A percentile compares a stretch with the other conserved stretches of the same genome.
Conservation (phyloP, 2,113 vertebrate genomes). For the Montifringilla adamsi region DNA sequence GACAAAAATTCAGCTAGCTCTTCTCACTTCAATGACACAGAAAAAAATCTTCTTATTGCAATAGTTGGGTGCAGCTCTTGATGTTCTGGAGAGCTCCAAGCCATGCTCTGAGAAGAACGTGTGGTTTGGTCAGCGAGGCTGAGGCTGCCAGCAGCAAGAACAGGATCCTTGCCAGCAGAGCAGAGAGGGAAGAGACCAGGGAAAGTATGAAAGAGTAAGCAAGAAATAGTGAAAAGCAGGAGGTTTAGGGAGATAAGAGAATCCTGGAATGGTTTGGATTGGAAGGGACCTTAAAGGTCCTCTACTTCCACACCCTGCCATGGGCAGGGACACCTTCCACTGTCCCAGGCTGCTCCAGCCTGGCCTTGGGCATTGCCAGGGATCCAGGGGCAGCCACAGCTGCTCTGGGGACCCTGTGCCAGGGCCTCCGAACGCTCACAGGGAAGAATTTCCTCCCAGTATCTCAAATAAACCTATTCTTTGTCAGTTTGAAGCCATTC, state of each 20-base stretch:
- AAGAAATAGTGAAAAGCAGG: not conserved
- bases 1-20: not conserved
- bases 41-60: not conserved
- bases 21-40: not conserved
- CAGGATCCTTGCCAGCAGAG: not conserved
- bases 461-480: fast-evolving
- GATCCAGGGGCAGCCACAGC: not conserved
- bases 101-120: not conserved
- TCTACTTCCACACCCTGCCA: fast-evolving
- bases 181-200: not conserved
- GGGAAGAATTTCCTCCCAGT: not conserved
- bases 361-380: not conserved
- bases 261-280: not conserved
- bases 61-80: not conserved
- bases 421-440: not conserved
- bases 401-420: not conserved
- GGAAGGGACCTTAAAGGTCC: not conserved
- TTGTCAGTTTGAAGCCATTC: fast-evolving
- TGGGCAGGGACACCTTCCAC: not conserved
- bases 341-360: not conserved
- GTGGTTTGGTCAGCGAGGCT: not conserved
- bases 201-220: not conserved
- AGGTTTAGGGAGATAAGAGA: not conserved
- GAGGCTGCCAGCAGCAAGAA: not conserved
- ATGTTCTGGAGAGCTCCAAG: not conserved